These are phyloP conservation scores for Lutjanus campechanus DNA, from an alignment of 2,797 vertebrate genomes.

Conservation along the genomic window DNA sequence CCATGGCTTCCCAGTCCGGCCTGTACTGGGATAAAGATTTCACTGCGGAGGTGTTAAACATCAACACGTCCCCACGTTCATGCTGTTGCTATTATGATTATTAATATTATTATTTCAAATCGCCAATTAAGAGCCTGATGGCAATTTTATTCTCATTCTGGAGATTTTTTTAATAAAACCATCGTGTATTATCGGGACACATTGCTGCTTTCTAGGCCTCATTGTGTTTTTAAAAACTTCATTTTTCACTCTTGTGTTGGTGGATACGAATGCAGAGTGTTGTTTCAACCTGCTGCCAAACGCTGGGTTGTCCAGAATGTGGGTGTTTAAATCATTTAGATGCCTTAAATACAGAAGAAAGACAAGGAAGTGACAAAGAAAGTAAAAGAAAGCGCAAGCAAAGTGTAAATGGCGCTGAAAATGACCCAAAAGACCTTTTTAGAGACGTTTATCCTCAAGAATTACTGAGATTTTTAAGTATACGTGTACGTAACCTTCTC, in stretches of 20 bases:
- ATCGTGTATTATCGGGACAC: neutral
- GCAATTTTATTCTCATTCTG: conserved; percentile 36
- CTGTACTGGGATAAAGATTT: conserved; percentile 96
- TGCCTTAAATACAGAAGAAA: neutral
- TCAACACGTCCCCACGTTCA: conserved; percentile 86
- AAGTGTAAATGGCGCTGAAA: neutral
- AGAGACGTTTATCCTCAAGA: neutral
- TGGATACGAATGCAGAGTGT: neutral
- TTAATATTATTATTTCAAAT: conserved; percentile 71
- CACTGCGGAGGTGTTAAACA: conserved; percentile 92
- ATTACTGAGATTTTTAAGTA: neutral
- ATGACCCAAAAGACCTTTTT: neutral
- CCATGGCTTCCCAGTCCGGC: conserved; percentile 84
- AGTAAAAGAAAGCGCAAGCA: neutral
- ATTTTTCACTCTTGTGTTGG: neutral
- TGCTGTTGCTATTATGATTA: conserved; percentile 62
- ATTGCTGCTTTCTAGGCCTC: neutral
- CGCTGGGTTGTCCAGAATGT: neutral
- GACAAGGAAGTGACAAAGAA: neutral
- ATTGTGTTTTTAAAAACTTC: neutral
- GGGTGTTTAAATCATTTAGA: neutral
- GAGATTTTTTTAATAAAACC: conserved; percentile 9
- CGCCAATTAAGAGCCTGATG: conserved; percentile 64
- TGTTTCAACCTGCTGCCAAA: neutral
- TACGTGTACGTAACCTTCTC: neutral